These are phyloP conservation scores for Tragelaphus buxtoni DNA, from an alignment of 2,113 vertebrate genomes.

Conservation along the genomic window DNA sequence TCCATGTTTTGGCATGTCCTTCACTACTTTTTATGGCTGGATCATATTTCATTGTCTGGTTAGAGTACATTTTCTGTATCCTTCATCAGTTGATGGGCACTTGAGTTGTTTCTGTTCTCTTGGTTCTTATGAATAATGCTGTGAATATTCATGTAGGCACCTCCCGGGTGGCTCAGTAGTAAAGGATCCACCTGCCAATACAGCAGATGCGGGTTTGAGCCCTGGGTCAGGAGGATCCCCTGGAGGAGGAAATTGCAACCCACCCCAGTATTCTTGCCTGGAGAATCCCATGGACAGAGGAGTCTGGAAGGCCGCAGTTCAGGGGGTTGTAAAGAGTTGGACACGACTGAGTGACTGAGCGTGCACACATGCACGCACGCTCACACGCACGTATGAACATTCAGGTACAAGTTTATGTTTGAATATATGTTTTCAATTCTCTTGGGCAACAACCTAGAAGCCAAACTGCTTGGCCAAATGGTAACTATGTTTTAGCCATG, in stretches of 20 bases:
- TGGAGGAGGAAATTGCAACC: background rate
- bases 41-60: background rate
- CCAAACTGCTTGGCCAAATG: background rate
- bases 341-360: background rate
- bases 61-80: background rate
- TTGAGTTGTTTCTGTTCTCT: background rate
- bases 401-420: no score
- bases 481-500: background rate
- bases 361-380: rapidly evolving
- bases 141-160: background rate
- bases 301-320: background rate
- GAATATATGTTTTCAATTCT: background rate
- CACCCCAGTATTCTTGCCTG: background rate
- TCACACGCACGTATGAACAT: background rate
- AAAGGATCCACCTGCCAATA: background rate
- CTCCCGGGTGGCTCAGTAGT: background rate
- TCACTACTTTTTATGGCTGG: background rate
- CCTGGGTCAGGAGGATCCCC: background rate
- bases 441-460: background rate
- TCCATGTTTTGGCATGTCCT: background rate
- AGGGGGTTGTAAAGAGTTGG: background rate
- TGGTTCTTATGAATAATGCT: background rate
- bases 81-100: background rate
- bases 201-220: rapidly evolving
- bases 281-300: background rate